These are phyloP conservation scores for Cuculus canorus DNA, from an alignment of 2,797 vertebrate genomes.

Conservation along the genomic window DNA sequence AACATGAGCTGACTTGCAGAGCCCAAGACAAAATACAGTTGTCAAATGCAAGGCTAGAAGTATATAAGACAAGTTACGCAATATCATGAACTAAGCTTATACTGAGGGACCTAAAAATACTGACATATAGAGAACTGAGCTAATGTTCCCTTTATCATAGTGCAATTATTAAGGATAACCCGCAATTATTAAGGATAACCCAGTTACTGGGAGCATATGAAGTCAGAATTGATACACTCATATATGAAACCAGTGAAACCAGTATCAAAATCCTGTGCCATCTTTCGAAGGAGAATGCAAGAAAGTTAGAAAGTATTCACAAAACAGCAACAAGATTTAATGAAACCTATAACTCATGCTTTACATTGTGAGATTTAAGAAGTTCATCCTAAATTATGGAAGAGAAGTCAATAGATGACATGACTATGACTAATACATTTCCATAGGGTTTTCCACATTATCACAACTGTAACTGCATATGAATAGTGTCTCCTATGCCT, in stretches of 20 bases:
- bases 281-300: background rate
- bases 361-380: background rate
- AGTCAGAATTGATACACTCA: background rate
- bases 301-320: background rate
- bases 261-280: background rate
- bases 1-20: background rate
- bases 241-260: background rate
- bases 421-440: background rate
- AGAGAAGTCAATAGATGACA: background rate
- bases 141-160: background rate
- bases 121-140: background rate
- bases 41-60: background rate
- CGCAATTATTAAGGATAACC: background rate
- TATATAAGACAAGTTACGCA: background rate
- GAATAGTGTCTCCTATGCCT: too few species aligned
- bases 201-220: background rate
- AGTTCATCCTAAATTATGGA: background rate
- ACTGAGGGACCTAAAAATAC: background rate
- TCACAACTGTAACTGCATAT: background rate
- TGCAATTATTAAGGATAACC: background rate
- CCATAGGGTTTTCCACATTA: background rate
- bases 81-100: background rate
- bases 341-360: background rate
- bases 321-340: background rate
- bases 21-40: background rate